These are phyloP conservation scores for Protophormia terraenovae DNA, from an alignment of 2,888 invertebrate species.

Conservation along the genomic window DNA sequence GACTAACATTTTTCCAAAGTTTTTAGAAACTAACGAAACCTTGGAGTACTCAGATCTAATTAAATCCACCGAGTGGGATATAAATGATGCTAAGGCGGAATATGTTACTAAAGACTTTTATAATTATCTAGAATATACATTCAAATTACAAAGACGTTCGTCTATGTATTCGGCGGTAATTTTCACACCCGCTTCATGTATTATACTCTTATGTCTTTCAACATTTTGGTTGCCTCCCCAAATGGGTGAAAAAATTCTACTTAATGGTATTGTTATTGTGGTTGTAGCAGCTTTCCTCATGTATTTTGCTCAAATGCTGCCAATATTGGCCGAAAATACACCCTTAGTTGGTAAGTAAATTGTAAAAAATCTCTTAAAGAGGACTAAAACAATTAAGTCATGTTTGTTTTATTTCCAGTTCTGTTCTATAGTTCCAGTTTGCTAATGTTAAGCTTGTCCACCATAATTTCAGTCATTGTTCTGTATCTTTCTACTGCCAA, in stretches of 20 bases:
- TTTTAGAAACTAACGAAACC: slow-evolving; percentile 79
- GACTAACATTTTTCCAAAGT: slow-evolving; percentile 82
- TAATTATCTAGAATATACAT: slow-evolving; percentile 75
- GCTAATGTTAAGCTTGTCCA: slow-evolving; percentile 82
- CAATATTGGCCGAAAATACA: slow-evolving; percentile 81
- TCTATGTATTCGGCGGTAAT: slow-evolving; percentile 85
- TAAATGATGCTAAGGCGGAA: slow-evolving; percentile 73
- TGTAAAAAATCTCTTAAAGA: neutral
- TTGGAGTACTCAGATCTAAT: slow-evolving; percentile 76
- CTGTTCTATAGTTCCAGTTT: slow-evolving; percentile 83
- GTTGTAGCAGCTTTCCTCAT: slow-evolving; percentile 85
- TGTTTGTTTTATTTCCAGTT: slow-evolving; percentile 80
- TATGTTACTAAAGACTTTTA: slow-evolving; percentile 76
- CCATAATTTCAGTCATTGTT: slow-evolving; percentile 83
- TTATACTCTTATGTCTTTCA: slow-evolving; percentile 84
- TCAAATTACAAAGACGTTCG: slow-evolving; percentile 82
- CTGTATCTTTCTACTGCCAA: slow-evolving; percentile 82
- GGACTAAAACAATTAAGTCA: neutral
- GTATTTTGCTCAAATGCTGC: slow-evolving; percentile 84
- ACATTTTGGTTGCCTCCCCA: slow-evolving; percentile 86
- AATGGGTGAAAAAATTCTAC: slow-evolving; percentile 85
- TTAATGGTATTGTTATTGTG: slow-evolving; percentile 84
- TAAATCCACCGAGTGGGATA: slow-evolving; percentile 80
- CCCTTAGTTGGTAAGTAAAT: slow-evolving; percentile 81
- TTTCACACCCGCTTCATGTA: slow-evolving; percentile 85